A percentile compares a stretch with the other conserved stretches of the same genome.
Evolutionary conservation across 2,888 invertebrate genomes (phyloP).

Genomic region (Deilephila porcellus): DNA sequence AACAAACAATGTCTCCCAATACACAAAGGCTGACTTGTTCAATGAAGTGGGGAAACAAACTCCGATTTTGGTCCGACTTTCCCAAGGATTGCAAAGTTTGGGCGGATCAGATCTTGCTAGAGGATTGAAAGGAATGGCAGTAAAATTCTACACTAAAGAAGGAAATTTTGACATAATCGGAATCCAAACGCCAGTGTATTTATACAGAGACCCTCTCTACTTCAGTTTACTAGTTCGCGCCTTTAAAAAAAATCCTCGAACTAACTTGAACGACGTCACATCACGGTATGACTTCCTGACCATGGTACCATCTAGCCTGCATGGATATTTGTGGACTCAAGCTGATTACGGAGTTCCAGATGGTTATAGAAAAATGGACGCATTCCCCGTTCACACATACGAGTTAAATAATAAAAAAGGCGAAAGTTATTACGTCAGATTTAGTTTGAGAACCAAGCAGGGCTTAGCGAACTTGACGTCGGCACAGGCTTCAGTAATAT

Average conservation of each 20-base stretch:
- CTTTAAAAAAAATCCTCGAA: slow-evolving; percentile 83
- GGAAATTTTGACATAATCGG: slow-evolving; percentile 63
- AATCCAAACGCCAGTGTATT: slow-evolving; percentile 84
- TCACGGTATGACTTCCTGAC: slow-evolving; percentile 82
- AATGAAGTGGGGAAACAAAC: slow-evolving; percentile 85
- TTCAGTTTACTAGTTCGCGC: slow-evolving; percentile 83
- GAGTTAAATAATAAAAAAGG: slow-evolving; percentile 90
- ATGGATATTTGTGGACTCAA: slow-evolving; percentile 90
- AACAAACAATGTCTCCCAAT: slow-evolving; percentile 89
- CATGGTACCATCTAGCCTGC: slow-evolving; percentile 86
- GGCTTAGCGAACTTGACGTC: slow-evolving; percentile 89
- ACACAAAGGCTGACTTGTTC: slow-evolving; percentile 85
- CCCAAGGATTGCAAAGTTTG: slow-evolving; percentile 85
- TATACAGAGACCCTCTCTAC: slow-evolving; percentile 80
- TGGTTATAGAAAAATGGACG: slow-evolving; percentile 94
- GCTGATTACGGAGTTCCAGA: slow-evolving; percentile 95
- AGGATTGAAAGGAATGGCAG: slow-evolving; percentile 72
- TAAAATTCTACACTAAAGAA: slow-evolving; percentile 58
- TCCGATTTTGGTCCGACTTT: slow-evolving; percentile 83
- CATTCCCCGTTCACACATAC: slow-evolving; percentile 95
- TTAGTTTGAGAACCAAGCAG: slow-evolving; percentile 94
- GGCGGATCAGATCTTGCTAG: slow-evolving; percentile 84
- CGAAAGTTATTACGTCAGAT: slow-evolving; percentile 91
- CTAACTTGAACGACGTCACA: slow-evolving; percentile 61
- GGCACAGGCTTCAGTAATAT: slow-evolving; percentile 85